Evolutionary conservation across 2,113 vertebrate species (phyloP).

Genomic region (Girardinichthys multiradiatus): DNA sequence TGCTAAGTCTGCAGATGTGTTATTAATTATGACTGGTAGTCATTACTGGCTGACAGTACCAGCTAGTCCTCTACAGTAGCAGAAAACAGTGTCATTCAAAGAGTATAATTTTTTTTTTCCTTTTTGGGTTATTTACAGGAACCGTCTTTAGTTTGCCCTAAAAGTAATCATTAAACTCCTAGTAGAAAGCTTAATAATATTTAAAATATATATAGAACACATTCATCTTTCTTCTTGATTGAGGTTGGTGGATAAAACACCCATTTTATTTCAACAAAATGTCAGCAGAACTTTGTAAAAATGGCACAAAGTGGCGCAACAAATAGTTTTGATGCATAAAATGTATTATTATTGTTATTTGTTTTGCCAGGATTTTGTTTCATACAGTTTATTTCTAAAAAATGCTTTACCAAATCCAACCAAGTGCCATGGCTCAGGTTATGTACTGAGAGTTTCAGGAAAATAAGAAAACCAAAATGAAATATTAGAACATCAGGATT

Average conservation of each 20-base stretch:
- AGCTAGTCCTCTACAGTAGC: constrained; percentile 3
- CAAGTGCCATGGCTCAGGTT: no score
- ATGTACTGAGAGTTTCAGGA: no score
- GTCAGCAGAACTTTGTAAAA: no score
- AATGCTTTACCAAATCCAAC: no score
- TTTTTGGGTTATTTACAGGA: not conserved
- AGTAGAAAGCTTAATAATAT: not conserved
- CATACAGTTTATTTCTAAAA: no score
- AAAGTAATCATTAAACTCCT: not conserved
- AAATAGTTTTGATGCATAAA: no score
- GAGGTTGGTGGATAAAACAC: not conserved
- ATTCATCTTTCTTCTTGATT: not conserved
- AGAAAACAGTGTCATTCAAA: not conserved
- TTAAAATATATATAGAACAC: not conserved
- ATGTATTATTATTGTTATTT: no score
- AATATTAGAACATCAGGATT: no score
- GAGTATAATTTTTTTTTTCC: not conserved
- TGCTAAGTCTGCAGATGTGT: not conserved
- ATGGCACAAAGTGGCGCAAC: no score
- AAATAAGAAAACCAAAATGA: no score
- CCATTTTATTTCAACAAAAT: no score
- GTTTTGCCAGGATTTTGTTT: not conserved
- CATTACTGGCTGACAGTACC: constrained; percentile 10
- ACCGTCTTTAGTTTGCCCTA: not conserved
- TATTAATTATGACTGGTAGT: constrained; percentile 6